phyloP scores from a whole-genome alignment of 1,140 invertebrate species.

The Sogatella furcifera region DNA sequence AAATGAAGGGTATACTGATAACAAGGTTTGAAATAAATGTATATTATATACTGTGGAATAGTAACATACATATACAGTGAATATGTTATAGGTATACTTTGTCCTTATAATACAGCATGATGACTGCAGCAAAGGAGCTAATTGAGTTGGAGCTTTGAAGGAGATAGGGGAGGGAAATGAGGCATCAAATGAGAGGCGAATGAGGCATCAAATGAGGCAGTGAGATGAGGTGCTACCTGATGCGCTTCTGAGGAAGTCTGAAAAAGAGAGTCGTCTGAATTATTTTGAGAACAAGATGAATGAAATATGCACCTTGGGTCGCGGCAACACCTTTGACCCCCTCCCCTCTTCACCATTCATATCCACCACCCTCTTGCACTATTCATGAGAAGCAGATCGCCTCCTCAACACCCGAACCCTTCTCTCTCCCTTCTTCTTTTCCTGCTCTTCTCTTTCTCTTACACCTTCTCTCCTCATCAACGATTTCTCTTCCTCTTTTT shows the following conservation, averaged over 20 bases:
- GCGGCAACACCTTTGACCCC: neutral
- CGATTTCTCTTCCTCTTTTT: too few species aligned
- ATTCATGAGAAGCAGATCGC: neutral
- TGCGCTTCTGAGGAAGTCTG: constrained; percentile 7
- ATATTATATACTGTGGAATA: too few species aligned
- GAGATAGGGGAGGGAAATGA: too few species aligned
- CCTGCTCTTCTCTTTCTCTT: neutral
- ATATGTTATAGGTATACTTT: too few species aligned
- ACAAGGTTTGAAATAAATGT: too few species aligned
- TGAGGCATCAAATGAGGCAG: too few species aligned
- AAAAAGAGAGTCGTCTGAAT: constrained; percentile 12
- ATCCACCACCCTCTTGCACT: neutral
- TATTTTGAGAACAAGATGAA: constrained; percentile 15
- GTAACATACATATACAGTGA: too few species aligned
- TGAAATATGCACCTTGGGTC: constrained; percentile 13
- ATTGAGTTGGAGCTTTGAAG: constrained; percentile 14
- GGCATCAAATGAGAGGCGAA: too few species aligned
- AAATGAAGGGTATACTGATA: too few species aligned
- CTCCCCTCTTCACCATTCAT: too few species aligned
- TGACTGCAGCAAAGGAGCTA: constrained; percentile 15
- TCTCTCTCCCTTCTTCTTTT: neutral
- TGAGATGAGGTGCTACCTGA: too few species aligned
- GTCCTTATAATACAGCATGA: constrained; percentile 14
- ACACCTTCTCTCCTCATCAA: too few species aligned
- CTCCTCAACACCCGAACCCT: neutral